Conservation (phyloP, 2,113 vertebrate genomes). For the Centropus bengalensis region DNA sequence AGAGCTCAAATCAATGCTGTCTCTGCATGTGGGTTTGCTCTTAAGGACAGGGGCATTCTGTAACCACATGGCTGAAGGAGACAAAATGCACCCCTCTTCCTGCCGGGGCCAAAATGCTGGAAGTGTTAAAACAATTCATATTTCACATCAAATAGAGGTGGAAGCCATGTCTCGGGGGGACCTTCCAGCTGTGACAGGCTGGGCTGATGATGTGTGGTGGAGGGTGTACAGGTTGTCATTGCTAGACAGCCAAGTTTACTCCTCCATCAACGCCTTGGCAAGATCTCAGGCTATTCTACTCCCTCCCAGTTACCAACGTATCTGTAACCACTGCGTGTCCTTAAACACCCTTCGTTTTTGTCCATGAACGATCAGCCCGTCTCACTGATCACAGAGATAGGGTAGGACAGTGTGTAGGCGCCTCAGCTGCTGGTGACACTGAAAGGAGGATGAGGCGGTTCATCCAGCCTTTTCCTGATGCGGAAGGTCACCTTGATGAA, state of each 20-base stretch:
- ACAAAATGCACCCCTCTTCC: not conserved
- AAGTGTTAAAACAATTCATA: not conserved
- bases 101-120: not conserved
- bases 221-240: not conserved
- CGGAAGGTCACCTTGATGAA: not conserved
- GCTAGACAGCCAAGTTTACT: not conserved
- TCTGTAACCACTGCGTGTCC: not conserved
- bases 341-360: not conserved
- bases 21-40: not conserved
- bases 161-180: not conserved
- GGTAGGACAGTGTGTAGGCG: not conserved
- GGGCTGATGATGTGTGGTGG: not conserved
- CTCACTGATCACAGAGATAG: not conserved
- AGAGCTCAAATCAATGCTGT: not conserved
- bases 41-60: not conserved
- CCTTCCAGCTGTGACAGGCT: not conserved
- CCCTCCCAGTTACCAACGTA: not conserved
- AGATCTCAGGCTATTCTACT: not conserved
- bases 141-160: not conserved
- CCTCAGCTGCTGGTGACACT: not conserved
- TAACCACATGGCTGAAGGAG: not conserved
- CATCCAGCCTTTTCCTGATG: not conserved
- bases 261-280: not conserved
- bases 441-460: not conserved
- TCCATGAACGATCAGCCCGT: not conserved